phyloP scores from a whole-genome alignment of 2,113 vertebrate species.

The Caranx melampygus region DNA sequence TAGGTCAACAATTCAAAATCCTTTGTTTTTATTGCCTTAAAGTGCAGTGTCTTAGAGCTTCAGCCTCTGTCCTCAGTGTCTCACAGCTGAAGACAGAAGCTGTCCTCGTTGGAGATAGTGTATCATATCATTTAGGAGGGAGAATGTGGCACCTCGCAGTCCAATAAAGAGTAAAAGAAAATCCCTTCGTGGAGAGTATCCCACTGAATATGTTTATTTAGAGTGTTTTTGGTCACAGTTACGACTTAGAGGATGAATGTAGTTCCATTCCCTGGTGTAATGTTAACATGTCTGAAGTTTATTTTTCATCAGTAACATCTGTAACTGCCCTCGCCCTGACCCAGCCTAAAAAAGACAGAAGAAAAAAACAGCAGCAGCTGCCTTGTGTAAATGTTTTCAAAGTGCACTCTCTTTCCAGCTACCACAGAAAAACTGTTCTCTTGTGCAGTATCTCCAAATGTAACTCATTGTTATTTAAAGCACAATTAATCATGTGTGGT shows the following conservation, averaged over 20 bases:
- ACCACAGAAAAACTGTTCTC: conserved; percentile 4
- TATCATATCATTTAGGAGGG: not conserved
- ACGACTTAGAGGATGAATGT: not conserved
- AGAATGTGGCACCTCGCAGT: not conserved
- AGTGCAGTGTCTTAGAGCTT: not conserved
- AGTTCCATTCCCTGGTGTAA: conserved; percentile 7
- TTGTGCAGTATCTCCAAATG: conserved; percentile 29
- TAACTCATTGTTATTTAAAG: conserved; percentile 53
- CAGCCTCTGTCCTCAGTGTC: too few relatives aligned
- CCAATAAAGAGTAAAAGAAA: not conserved
- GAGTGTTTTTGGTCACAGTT: not conserved
- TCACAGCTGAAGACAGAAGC: too few relatives aligned
- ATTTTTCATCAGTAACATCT: conserved; percentile 67
- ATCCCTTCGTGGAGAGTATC: not conserved
- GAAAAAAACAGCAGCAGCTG: conserved; percentile 70
- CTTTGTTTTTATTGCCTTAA: not conserved
- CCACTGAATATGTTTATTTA: not conserved
- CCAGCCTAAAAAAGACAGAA: conserved; percentile 27
- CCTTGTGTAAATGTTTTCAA: conserved; percentile 74
- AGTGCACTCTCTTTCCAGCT: conserved; percentile 45
- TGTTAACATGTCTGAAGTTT: conserved; percentile 39
- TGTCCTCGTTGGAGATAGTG: not conserved
- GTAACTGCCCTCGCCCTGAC: conserved; percentile 61
- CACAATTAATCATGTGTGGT: conserved; percentile 59
- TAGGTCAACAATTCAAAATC: not conserved